Base-by-base conservation (phyloP, 1,140 invertebrate species). In the Varroa destructor region DNA sequence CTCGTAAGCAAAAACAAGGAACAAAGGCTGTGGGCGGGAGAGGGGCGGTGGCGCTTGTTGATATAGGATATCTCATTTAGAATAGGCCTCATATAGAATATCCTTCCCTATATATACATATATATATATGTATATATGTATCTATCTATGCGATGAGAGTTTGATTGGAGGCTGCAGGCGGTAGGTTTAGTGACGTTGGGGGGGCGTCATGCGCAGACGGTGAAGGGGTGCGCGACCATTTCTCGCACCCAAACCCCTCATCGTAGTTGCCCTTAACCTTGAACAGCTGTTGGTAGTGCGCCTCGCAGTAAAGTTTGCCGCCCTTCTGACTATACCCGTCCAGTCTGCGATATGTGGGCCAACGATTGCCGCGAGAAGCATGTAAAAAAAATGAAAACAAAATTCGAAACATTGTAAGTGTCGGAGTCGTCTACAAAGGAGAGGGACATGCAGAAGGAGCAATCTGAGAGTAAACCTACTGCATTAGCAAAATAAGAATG, bases 221-320 rank as follows among this genome's bases (percentile, higher is more conserved):
- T 12, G 61, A 67, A 46, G 61, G 61, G 40, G 61, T 67, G 40
- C 61, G 61, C 61, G 61, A 67, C 61, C 61, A 67, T 75, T 81
- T 80, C 74, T 81, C 79, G 51, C 79, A 73, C 40, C 81, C 81
- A 78, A 90, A 90, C 37, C 87, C 88, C 77, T 89, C 87, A 75
- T 90, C 88, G 78, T 90, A 90, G 80, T 89, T 89, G 55, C 89
- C 89, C 80, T 88, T 88, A n/a, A 86, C 83, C 76, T 88, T 88
- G 78, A 90, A 90, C 1, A 89, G 81, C 77, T 89, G 87, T 77
- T 88, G 89, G 80, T 88, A 90, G 77, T 90, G 88, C 3, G 86
- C 86, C 71, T 86, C 86, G 79, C 88, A 90, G 77, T 87, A 90
- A 14, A 89, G 82, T 70, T 86, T 84, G 37, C 87, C 87, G 75